Evolutionary conservation across 2,888 invertebrate genomes (phyloP), one percentile per base, ranked within the genome.

Genomic region (Baronia brevicornis): DNA sequence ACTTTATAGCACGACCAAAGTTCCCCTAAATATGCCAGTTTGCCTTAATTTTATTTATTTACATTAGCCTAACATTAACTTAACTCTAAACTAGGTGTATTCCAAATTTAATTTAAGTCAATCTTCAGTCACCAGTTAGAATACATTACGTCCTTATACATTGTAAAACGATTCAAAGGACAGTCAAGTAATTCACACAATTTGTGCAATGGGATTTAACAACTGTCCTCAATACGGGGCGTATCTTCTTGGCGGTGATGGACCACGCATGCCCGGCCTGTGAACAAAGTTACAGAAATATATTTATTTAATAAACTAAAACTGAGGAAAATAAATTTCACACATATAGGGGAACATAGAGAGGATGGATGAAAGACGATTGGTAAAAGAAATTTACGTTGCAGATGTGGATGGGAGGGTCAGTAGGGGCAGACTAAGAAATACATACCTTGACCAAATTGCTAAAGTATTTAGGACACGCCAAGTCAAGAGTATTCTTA

Each of bases 211-310:
- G 20, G 13, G 20, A 24, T 28, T 28, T 32, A 17, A 33, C 25
- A 29, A 33, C 28, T 18, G 7, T 9, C 10, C 22, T 54, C 86
- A 94, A 85, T 94, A 94, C 48, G 94, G 94, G 70, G 94, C 93
- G 80, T 93, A 94, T 79, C 94, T 89, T 77, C 93, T 89, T 50
- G 93, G 90, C 39, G 94, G 93, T 38, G 93, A 93, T 23, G 92
- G 91, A 59, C 93, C 93, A 54, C 94, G 89, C 87, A 92, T 89
- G 42, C 90, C 89, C 46, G 90, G 90, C 80, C 91, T 91, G 87
- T 49, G 86, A 85, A 49, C 48, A 69, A 51, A 51, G n/a, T n/a
- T n/a, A n/a, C n/a, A n/a, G n/a, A n/a, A n/a, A n/a, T n/a, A n/a
- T n/a, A n/a, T n/a, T n/a, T n/a, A n/a, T n/a, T n/a, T n/a, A n/a